phyloP scores from a whole-genome alignment of 2,888 invertebrate genomes.

The Aleiodes testaceus region DNA sequence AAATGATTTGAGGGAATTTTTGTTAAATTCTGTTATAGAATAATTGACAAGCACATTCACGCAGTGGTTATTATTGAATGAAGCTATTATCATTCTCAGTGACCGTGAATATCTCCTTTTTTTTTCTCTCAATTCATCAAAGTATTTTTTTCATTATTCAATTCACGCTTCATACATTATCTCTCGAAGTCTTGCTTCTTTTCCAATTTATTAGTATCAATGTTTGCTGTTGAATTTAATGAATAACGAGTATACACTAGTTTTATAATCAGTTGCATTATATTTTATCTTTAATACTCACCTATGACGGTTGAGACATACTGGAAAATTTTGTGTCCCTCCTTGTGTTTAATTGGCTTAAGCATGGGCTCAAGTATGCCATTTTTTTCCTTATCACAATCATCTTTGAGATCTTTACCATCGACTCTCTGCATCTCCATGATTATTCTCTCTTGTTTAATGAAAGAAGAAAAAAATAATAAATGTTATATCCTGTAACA shows the following conservation, averaged over 20 bases:
- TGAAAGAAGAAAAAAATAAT: no score
- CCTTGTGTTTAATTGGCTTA: conserved; percentile 37
- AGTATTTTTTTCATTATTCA: conserved; percentile 19
- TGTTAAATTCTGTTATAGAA: not conserved
- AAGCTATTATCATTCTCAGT: conserved; percentile 19
- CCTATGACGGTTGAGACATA: conserved; percentile 62
- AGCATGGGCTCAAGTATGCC: conserved; percentile 47
- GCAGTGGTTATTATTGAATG: not conserved
- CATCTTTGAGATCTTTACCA: conserved; percentile 31
- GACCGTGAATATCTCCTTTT: conserved; percentile 12
- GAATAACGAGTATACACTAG: not conserved
- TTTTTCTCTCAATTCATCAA: not conserved
- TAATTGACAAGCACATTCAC: conserved; percentile 9
- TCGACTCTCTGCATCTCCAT: conserved; percentile 46
- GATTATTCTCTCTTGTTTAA: not conserved
- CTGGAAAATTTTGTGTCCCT: conserved; percentile 62
- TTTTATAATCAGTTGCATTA: conserved; percentile 15
- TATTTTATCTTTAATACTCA: conserved; percentile 51
- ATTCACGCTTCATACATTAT: conserved; percentile 4
- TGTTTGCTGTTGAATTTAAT: not conserved
- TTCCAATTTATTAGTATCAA: not conserved
- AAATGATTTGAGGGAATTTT: conserved; percentile 14
- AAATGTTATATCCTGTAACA: conserved; percentile 13
- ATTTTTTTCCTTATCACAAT: conserved; percentile 44
- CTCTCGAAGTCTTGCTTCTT: not conserved